Percentiles rank a stretch among this genome's conserved stretches.
phyloP scores from a whole-genome alignment of 2,888 invertebrate species.

The Heliconius cydno region DNA sequence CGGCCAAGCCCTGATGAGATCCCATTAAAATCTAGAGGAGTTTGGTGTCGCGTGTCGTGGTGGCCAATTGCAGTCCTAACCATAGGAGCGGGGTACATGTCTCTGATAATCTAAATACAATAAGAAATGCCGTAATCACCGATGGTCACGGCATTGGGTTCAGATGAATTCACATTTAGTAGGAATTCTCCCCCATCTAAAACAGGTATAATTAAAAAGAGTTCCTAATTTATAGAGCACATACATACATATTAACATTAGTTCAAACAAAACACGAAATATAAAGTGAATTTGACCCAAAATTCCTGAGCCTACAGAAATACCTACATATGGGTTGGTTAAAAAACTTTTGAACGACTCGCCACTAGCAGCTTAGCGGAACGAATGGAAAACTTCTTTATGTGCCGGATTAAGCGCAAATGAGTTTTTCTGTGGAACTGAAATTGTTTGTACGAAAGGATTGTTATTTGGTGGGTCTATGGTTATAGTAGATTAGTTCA shows the following conservation, averaged over 20 bases:
- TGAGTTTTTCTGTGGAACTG: constrained; percentile 63
- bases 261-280: constrained; percentile 2
- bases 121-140: too few relatives aligned
- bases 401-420: constrained; percentile 64
- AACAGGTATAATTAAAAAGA: neutral
- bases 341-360: constrained; percentile 37
- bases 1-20: too few relatives aligned
- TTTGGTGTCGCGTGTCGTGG: too few relatives aligned
- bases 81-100: too few relatives aligned
- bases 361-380: constrained; percentile 52
- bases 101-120: too few relatives aligned
- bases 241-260: neutral
- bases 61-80: too few relatives aligned
- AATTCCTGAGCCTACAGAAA: constrained; percentile 40
- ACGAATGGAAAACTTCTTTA: constrained; percentile 58
- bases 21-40: too few relatives aligned
- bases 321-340: constrained; percentile 7
- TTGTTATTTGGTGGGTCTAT: constrained; percentile 38
- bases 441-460: constrained; percentile 50
- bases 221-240: neutral
- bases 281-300: constrained; percentile 2
- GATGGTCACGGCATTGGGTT: too few relatives aligned
- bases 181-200: too few relatives aligned
- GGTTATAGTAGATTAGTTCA: constrained; percentile 25
- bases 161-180: too few relatives aligned